Evolutionary conservation across 1,140 invertebrate genomes (phyloP).

Genomic region (Lepidotrigona ventralis): DNA sequence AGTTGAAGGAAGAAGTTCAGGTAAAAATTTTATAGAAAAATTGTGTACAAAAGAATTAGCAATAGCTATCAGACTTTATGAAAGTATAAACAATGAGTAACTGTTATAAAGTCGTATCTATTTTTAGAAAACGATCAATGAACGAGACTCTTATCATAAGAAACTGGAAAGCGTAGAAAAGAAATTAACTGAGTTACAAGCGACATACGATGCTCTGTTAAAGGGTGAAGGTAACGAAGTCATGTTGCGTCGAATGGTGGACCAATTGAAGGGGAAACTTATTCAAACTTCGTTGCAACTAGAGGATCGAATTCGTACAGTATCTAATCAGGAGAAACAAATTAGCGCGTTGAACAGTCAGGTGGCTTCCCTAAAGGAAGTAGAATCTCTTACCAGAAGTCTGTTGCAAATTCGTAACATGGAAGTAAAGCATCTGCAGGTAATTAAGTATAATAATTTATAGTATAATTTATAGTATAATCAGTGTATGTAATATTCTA

Average conservation of each 20-base stretch:
- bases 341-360: conserved; percentile 86
- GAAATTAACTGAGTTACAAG: conserved; percentile 63
- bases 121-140: conserved; percentile 64
- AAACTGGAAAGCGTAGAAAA: conserved; percentile 68
- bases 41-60: background rate
- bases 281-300: conserved; percentile 68
- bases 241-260: conserved; percentile 62
- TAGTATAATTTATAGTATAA: too few relatives aligned
- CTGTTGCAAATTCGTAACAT: conserved; percentile 87
- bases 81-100: background rate
- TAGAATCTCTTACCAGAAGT: conserved; percentile 88
- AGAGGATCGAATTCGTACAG: conserved; percentile 65
- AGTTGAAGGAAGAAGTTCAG: conserved; percentile 31
- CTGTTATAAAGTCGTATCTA: background rate
- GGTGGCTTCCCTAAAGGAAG: conserved; percentile 87
- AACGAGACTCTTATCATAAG: conserved; percentile 70
- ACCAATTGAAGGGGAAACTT: conserved; percentile 69
- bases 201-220: conserved; percentile 33
- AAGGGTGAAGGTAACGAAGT: conserved; percentile 57
- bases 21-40: conserved; percentile 16
- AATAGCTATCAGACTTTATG: background rate
- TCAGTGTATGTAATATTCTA: background rate
- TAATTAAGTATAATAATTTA: too few relatives aligned
- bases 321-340: conserved; percentile 85
- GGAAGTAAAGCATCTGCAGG: conserved; percentile 88